These are phyloP conservation scores for Muschampia plurimacula DNA, from an alignment of 2,888 invertebrate species.

Conservation along the genomic window DNA sequence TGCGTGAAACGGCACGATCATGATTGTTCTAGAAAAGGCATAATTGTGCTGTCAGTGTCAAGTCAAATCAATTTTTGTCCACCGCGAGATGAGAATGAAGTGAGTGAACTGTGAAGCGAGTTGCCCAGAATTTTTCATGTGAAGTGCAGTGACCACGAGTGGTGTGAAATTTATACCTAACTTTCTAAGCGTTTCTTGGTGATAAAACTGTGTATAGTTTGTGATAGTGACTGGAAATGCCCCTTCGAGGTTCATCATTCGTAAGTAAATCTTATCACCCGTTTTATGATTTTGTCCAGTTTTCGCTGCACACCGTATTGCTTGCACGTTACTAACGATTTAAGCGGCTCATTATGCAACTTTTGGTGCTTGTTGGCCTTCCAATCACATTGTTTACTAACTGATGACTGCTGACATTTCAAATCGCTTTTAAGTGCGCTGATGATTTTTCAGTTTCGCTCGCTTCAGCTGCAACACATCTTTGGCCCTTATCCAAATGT, in stretches of 20 bases:
- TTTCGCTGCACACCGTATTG: conserved; percentile 42
- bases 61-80: conserved; percentile 29
- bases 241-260: conserved; percentile 75
- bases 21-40: conserved; percentile 71
- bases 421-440: conserved; percentile 53
- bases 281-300: conserved; percentile 22
- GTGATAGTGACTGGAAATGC: conserved; percentile 70
- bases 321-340: conserved; percentile 55
- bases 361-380: conserved; percentile 43
- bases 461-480: conserved; percentile 69
- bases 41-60: conserved; percentile 31
- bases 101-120: conserved; percentile 18
- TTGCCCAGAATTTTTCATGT: conserved; percentile 52
- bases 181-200: conserved; percentile 33
- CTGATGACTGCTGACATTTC: conserved; percentile 45
- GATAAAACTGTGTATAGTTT: conserved; percentile 51
- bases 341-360: conserved; percentile 51
- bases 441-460: conserved; percentile 73
- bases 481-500: conserved; percentile 75
- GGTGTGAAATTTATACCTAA: conserved; percentile 16
- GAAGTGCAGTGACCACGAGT: conserved; percentile 48
- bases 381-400: conserved; percentile 61
- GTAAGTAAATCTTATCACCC: conserved; percentile 60
- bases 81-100: conserved; percentile 3
- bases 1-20: conserved; percentile 40